Evolutionary conservation across 2,797 vertebrate species (phyloP).

Genomic region (Dendrocincla fuliginosa): DNA sequence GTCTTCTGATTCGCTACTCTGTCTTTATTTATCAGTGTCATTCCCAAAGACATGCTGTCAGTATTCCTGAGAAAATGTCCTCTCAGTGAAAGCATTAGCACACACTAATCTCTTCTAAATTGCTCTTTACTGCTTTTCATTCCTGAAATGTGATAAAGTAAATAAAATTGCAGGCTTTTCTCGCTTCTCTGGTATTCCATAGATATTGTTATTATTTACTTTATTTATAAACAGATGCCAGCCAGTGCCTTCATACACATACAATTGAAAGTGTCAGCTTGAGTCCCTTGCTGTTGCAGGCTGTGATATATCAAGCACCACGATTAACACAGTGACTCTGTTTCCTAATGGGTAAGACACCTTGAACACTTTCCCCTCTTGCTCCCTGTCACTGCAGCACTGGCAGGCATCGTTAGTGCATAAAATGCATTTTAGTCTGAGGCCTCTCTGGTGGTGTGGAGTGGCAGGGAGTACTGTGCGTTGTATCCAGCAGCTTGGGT

Average conservation of each 20-base stretch:
- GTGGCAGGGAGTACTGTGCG: background rate
- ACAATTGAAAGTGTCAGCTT: background rate
- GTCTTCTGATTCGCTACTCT: background rate
- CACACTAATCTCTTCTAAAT: conserved; percentile 64
- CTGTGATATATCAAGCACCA: background rate
- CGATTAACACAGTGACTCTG: background rate
- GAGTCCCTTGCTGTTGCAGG: background rate
- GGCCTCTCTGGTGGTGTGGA: background rate
- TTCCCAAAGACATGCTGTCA: background rate
- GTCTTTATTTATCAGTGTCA: conserved; percentile 32
- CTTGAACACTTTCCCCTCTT: background rate
- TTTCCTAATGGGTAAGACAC: background rate
- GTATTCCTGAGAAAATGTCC: conserved; percentile 19
- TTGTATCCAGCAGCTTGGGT: background rate
- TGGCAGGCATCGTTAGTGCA: background rate
- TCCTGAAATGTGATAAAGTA: conserved; percentile 56
- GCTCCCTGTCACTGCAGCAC: background rate
- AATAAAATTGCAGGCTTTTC: conserved; percentile 49
- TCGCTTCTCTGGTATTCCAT: background rate
- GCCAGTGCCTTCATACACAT: background rate
- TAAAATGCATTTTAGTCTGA: background rate
- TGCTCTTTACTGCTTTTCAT: conserved; percentile 47
- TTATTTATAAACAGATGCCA: conserved; percentile 24
- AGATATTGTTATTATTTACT: conserved; percentile 26
- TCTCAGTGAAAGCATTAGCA: conserved; percentile 55